Conservation (phyloP, 2,888 invertebrate species). For the Zygaena filipendulae region DNA sequence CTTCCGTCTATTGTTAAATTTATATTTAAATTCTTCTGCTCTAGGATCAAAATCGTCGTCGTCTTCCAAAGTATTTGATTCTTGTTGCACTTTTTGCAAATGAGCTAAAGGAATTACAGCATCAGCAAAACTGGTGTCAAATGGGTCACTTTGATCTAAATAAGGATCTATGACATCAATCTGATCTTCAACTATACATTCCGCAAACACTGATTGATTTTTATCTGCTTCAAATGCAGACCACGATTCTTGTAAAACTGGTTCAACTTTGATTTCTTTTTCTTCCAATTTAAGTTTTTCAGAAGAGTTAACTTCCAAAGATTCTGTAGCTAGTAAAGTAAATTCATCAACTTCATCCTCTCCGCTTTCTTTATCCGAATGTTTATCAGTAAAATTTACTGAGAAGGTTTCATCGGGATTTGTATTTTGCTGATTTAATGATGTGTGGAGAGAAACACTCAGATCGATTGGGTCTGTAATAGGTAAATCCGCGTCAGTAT, state of each 20-base stretch:
- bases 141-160: conserved; percentile 78
- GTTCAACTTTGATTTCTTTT: conserved; percentile 42
- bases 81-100: conserved; percentile 52
- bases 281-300: conserved; percentile 56
- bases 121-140: conserved; percentile 86
- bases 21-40: conserved; percentile 64
- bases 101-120: conserved; percentile 70
- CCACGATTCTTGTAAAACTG: conserved; percentile 69
- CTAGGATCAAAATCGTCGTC: conserved; percentile 74
- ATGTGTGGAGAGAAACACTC: conserved; percentile 72
- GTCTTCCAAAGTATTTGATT: conserved; percentile 43
- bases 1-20: conserved; percentile 51
- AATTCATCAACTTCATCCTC: conserved; percentile 82
- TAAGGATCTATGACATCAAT: conserved; percentile 55
- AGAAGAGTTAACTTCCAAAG: conserved; percentile 66
- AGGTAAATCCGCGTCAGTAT: conserved; percentile 77
- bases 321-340: conserved; percentile 81
- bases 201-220: conserved; percentile 52
- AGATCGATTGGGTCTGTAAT: conserved; percentile 78
- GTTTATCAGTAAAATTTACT: too few species aligned
- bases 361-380: too few species aligned
- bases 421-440: conserved; percentile 55
- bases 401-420: conserved; percentile 17
- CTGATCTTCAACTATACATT: conserved; percentile 55
- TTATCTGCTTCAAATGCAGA: conserved; percentile 73